Base-by-base conservation (phyloP, 2,888 invertebrate species). In the Cheilosia variabilis region DNA sequence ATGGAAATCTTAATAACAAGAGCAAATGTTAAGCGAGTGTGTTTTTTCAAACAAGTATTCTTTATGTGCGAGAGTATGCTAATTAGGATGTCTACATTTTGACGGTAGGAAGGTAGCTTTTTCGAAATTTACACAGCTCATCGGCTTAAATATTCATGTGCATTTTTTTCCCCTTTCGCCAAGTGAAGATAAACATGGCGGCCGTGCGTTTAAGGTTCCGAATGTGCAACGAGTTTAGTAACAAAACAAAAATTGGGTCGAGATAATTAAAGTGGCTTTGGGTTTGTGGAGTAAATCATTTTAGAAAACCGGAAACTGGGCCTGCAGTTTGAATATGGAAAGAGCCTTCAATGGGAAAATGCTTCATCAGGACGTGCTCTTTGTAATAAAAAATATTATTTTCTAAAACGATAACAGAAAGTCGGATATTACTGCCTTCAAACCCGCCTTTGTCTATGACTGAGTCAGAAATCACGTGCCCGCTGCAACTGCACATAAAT, bases 1-100 rank as follows among this genome's bases (percentile, higher is more conserved):
- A 31, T 68, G 68, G 31, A 68, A 55, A 45, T 68, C n/a, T 68
- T 15, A 52, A 52, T 24, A 45, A 55, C 13, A 27, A 66, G 37
- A 55, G 57, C 65, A 65, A 65, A 50, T 50, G 65, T 37, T 24
- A 24, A 52, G 37, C 31, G 17, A 15, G 63, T 52, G 9, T 47
- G 17, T 17, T 17, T 4, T 15, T 60, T 43, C 17, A 31, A 47
- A 31, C 45, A 31, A 4, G 24, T 22, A 45, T 31, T 13, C 9
- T 47, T 9, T 47, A n/a, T 31, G 62, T 10, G 15, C 41, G 19
- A n/a, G 27, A 31, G n/a, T 55, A 62, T 62, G 62, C 13, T 62
- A 62, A 62, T 62, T 62, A 31, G 43, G 10, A 13, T 31, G 9
- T 37, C 1, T 9, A 13, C 19, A 41, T 13, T 58, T 37, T 37